A percentile compares a stretch with the other conserved stretches of the same genome.
Conservation (phyloP, 2,113 vertebrate genomes). For the Heteronetta atricapilla region DNA sequence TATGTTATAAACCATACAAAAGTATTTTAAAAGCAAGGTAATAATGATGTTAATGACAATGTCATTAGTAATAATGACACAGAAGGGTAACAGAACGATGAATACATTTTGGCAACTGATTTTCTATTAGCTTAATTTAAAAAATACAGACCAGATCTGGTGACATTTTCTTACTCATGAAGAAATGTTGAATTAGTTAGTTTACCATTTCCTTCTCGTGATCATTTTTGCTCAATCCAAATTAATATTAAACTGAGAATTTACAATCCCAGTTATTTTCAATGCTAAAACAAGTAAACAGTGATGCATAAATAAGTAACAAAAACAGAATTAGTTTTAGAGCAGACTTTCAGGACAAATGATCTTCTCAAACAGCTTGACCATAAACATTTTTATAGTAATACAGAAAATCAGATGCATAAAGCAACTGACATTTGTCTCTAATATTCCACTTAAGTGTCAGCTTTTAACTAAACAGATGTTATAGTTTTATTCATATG, state of each 20-base stretch:
- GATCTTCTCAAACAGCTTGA: neutral
- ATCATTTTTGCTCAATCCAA: neutral
- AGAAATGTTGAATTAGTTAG: neutral
- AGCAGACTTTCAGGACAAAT: neutral
- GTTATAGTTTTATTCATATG: neutral
- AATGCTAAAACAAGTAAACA: neutral
- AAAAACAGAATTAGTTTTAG: neutral
- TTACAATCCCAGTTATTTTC: neutral
- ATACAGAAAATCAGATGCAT: neutral
- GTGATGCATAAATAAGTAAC: neutral
- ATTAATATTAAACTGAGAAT: neutral
- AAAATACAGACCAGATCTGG: neutral
- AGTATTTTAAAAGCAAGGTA: neutral
- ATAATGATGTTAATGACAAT: neutral
- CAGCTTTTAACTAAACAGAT: neutral
- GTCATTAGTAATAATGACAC: neutral
- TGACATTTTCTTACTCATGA: neutral
- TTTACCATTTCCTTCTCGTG: neutral
- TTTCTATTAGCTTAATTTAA: neutral
- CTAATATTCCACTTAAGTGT: neutral
- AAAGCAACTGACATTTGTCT: neutral
- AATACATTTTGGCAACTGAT: neutral
- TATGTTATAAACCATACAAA: neutral
- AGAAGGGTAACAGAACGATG: neutral
- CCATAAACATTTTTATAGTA: neutral